These are phyloP conservation scores for Arbacia lixula DNA, from an alignment of 53 echinoderm and acorn worm species.

Conservation along the genomic window DNA sequence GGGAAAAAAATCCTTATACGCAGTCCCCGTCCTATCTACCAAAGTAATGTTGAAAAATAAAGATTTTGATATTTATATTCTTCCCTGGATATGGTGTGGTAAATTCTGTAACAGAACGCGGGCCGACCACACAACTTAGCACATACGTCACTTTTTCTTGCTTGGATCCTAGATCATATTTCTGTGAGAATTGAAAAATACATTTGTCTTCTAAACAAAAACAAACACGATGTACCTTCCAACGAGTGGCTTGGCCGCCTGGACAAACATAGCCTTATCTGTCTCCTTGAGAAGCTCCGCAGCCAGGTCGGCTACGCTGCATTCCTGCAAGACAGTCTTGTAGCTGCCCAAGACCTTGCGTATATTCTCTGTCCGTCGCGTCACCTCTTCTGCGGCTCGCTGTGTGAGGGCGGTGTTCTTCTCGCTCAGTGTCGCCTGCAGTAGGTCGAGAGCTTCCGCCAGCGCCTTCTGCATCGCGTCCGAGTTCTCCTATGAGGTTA, in stretches of 20 bases:
- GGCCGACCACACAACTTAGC: too few relatives aligned
- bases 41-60: too few relatives aligned
- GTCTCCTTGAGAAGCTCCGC: conserved; percentile 66
- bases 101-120: too few relatives aligned
- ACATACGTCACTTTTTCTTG: too few relatives aligned
- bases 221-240: conserved; percentile 60
- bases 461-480: conserved; percentile 66
- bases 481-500: conserved; percentile 51
- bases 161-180: too few relatives aligned
- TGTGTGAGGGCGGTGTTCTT: conserved; percentile 48
- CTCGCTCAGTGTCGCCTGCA: conserved; percentile 59
- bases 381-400: conserved; percentile 69
- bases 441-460: conserved; percentile 54
- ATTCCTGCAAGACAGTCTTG: conserved; percentile 48
- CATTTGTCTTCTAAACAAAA: too few relatives aligned
- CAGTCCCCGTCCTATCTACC: too few relatives aligned
- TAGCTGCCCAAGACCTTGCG: conserved; percentile 57
- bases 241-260: conserved; percentile 68
- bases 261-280: conserved; percentile 67
- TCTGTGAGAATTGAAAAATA: too few relatives aligned
- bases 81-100: too few relatives aligned
- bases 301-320: conserved; percentile 68
- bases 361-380: conserved; percentile 52
- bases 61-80: too few relatives aligned
- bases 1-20: too few relatives aligned